Base-by-base conservation (phyloP, 1,140 invertebrate genomes). In the Pteromalus puparum region DNA sequence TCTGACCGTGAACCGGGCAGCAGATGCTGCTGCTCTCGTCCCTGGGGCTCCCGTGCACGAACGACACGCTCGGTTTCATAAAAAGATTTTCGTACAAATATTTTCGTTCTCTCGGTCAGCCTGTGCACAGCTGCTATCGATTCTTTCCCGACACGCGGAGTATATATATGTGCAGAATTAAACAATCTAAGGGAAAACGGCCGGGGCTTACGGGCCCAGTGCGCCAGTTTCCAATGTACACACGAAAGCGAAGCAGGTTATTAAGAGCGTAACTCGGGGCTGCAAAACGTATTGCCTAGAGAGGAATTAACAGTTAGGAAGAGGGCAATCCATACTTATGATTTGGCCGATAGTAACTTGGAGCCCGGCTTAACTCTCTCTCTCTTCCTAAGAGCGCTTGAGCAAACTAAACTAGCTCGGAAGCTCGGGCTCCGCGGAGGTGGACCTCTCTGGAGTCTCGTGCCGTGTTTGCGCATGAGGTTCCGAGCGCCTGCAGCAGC, bases 301-400 rank as follows among this genome's bases (percentile, higher is more conserved):
- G 42, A 76, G 79, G 76, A 84, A 81, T 81, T 74, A 84, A 81
- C 70, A 67, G 77, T 75, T 30, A 15, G 42, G 28, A 42, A 78
- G 84, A 53, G 79, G 30, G 42, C 77, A 85, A 85, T 77, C 84
- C 79, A 81, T 85, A 85, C 74, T 81, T 85, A 85, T 77, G 79
- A 85, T 85, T 79, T 76, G 83, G 79, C 38, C 67, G 79, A 81
- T 81, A 77, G 79, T 72, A 85, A 85, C 79, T 85, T 77, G 0
- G 53, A 76, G 9, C 42, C 42, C 15, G 65, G 78, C 84, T 85
- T 72, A 85, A 48, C 84, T 79, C 77, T 65, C 65, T 42, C 38
- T 12, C 38, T 34, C 30, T 34, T 34, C 3, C 30, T 30, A 61
- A 48, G 65, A 76, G 84, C 65, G 79, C 84, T 67, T n/a, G 53